Base-by-base conservation (phyloP, 2,888 invertebrate species). In the Beris chalybata region DNA sequence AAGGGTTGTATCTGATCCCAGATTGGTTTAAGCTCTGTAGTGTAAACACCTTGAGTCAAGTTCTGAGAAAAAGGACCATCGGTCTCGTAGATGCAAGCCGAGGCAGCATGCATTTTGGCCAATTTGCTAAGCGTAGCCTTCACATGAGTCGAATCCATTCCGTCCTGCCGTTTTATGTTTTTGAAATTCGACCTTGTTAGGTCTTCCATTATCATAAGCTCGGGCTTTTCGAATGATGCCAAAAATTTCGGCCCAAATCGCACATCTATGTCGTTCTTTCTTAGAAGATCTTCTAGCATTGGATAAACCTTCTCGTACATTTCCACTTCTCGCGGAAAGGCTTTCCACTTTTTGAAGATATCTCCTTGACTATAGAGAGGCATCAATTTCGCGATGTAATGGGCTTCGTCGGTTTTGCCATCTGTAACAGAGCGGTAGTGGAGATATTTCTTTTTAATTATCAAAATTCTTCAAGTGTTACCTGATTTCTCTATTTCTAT, bases 61-160 rank as follows among this genome's bases (percentile, higher is more conserved):
- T 76, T 74, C 47, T 78, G 77, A 9, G 76, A 58, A 72, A 76
- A 4, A 64, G 45, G 9, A 5, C 52, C 52, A 22, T 55, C 54
- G 22, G 29, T 53, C 47, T 66, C 58, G 29, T 13, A 68, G 0
- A 69, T 70, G 13, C 74, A 72, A 0, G 75, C 78, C 0, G 79
- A 79, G 0, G 74, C 76, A 2, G 79, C 79, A 73, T 79, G 79
- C 43, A 77, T 69, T 43, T 78, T 71, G 2, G 79, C 76, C 30
- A 79, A 64, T 43, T 76, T 74, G 57, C 67, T 68, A 1, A 79
- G 67, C 1, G 73, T 75, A 4, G 72, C 64, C 59, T 76, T 70
- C 0, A 74, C 74, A 57, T 79, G 77, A 3, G 61, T 66, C 22
- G 71, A 64, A 61, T 73, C 74, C 3, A 79, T 63, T 5, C 79